Evolutionary conservation across 92 coral and sea anemone genomes (phyloP), one percentile per base, ranked within the genome.

Genomic region (Desmophyllum pertusum): DNA sequence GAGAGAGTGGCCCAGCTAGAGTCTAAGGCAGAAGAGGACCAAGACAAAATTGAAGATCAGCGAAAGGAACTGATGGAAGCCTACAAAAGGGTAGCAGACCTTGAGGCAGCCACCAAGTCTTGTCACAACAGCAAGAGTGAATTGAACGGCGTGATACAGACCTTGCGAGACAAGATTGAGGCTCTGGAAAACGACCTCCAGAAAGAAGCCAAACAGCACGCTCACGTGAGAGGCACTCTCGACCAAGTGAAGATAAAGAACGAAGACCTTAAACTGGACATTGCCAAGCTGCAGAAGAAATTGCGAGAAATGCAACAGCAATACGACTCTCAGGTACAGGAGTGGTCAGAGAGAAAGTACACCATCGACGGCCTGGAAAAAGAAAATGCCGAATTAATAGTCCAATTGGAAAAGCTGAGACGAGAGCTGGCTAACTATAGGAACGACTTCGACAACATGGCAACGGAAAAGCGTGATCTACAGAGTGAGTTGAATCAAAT

Each of bases 1-100:
- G 98, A 96, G 82, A 96, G 95, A 81, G 89, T 94, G 30, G 96
- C 99, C 62, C 95, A 92, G 77, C 94, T 96, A 39, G 97, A 96
- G 79, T 30, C 95, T 9, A 89, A 90, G 53, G 88, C 82, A 42
- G 98, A 92, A 39, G 96, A 91, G 51, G 91, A 89, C 42, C 95
- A 94, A 64, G 92, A 91, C 10, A 96, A 90, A 78, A 94, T 96
- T 41, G 94, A 94, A 78, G 94, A 86, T 19, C 94, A 92, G 73
- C 96, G 95, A 66, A 91, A 93, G 85, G 97, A 94, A 83, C 84
- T 96, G 31, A 83, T 96, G 84, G 96, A 92, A 65, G 97, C 95
- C 14, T 95, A 92, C 86, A 96, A 96, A 80, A 96, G 89, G 85
- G 92, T 89, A 35, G 97, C 97, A 27, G 98, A 96, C 78, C 85